Conservation (phyloP, 2,797 vertebrate species). For the Cuculus canorus region DNA sequence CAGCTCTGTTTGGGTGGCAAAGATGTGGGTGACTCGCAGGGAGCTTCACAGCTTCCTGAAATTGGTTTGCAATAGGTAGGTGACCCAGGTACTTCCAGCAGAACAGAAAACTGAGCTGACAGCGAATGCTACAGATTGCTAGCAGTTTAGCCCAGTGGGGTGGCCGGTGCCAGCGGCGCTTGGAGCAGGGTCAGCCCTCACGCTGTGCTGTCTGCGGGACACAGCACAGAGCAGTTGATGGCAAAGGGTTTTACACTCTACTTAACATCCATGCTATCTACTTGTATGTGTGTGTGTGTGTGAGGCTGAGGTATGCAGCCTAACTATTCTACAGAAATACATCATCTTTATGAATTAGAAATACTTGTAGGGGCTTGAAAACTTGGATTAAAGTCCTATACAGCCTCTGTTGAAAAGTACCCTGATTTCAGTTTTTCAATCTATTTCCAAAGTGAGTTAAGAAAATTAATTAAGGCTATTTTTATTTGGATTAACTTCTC, state of each 20-base stretch:
- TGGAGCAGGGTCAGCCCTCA: neutral
- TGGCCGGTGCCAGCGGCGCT: neutral
- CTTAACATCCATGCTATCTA: neutral
- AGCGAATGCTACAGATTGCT: rapidly evolving
- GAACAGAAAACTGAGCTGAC: neutral
- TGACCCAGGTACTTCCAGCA: neutral
- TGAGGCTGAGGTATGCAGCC: neutral
- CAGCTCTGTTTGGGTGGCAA: neutral
- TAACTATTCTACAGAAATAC: neutral
- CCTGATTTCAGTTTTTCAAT: neutral
- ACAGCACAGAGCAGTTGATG: neutral
- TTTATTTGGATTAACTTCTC: neutral
- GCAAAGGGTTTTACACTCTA: neutral
- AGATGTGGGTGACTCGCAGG: too few relatives aligned
- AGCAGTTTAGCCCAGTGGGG: neutral
- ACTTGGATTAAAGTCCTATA: neutral
- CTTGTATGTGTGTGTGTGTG: too few relatives aligned
- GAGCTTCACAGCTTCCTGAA: neutral
- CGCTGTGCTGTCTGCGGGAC: rapidly evolving
- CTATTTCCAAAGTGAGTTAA: neutral
- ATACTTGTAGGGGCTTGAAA: neutral
- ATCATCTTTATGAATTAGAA: neutral
- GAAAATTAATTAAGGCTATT: neutral
- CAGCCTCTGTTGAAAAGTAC: neutral
- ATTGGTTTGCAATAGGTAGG: neutral